Base-by-base conservation (phyloP, 1,140 invertebrate genomes). In the Calycopis cecrops region DNA sequence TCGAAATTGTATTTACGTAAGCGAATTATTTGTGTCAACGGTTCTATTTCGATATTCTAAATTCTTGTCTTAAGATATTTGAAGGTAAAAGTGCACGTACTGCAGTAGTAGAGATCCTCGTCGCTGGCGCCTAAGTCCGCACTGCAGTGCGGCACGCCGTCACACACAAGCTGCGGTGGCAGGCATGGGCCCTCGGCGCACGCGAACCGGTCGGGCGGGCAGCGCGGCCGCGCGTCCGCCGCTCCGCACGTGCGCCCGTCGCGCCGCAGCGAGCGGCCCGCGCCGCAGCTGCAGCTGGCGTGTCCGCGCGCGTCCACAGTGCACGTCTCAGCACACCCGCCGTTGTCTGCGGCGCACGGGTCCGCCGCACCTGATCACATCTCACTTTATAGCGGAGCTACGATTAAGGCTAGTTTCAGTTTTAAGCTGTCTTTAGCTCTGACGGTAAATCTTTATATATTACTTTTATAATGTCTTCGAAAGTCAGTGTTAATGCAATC, bases 311-410 rank as follows among this genome's bases (percentile, higher is more conserved):
- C 88, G 58, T 89, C 86, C 35, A 92, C 63, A 6, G 68, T 75
- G 73, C 95, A 96, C 16, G 89, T 79, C 75, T 95, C 94, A 63
- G 92, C 90, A 85, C 94, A 96, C 0, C 92, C 93, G 12, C 93
- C 94, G 79, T 95, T 95, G 9, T 91, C 64, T 3, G 90, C 76
- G 11, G 88, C 79, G 75, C 95, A 96, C 9, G 92, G 92, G 78
- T 95, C 93, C 1, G 88, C 66, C 16, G 88, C 88, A 71, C 80
- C 79, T 83, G 66, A 44, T 18, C 38, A 16, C 12, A 51, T n/a
- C n/a, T n/a, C n/a, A n/a, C n/a, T n/a, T n/a, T n/a, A n/a, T n/a
- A n/a, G n/a, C n/a, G n/a, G n/a, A n/a, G n/a, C n/a, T n/a, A n/a
- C n/a, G n/a, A n/a, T n/a, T n/a, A n/a, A n/a, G n/a, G n/a, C n/a